Percentiles rank a stretch among this genome's conserved stretches.
Evolutionary conservation across 1,140 invertebrate species (phyloP).

Genomic region (Drosophila nikananu): DNA sequence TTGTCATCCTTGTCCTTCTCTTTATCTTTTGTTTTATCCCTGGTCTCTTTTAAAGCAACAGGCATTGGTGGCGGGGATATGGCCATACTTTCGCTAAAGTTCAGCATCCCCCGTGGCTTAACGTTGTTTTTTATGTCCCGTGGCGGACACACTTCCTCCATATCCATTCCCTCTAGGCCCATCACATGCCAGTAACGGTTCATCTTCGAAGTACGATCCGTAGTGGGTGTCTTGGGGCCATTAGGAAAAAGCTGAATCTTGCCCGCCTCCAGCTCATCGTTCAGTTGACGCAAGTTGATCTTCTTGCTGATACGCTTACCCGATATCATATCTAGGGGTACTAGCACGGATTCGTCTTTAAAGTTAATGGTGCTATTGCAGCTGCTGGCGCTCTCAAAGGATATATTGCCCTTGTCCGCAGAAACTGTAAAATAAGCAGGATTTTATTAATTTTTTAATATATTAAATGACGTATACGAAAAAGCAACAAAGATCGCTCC

Average conservation of each 20-base stretch:
- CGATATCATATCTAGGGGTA: constrained; percentile 57
- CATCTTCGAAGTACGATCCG: constrained; percentile 38
- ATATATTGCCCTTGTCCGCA: background rate
- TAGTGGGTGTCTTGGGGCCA: constrained; percentile 61
- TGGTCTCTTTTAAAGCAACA: background rate
- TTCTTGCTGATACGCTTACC: constrained; percentile 49
- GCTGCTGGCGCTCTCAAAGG: constrained; percentile 6
- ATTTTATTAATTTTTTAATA: background rate
- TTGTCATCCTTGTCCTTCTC: constrained; percentile 3
- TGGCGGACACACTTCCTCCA: background rate
- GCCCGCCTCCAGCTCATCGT: constrained; percentile 60
- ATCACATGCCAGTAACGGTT: constrained; percentile 25
- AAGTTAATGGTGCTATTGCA: constrained; percentile 31
- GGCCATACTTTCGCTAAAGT: constrained; percentile 60
- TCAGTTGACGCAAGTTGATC: constrained; percentile 61
- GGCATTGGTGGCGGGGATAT: constrained; percentile 36
- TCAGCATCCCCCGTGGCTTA: constrained; percentile 46
- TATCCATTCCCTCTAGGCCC: constrained; percentile 3
- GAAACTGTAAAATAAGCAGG: constrained; percentile 1
- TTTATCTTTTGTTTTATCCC: constrained; percentile 1
- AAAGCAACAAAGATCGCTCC: background rate
- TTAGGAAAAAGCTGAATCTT: constrained; percentile 59
- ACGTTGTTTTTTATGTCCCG: constrained; percentile 8
- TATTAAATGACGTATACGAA: background rate
- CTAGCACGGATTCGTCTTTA: constrained; percentile 48